Base-by-base conservation (phyloP, 2,113 vertebrate species). In the Cyanoderma ruficeps region DNA sequence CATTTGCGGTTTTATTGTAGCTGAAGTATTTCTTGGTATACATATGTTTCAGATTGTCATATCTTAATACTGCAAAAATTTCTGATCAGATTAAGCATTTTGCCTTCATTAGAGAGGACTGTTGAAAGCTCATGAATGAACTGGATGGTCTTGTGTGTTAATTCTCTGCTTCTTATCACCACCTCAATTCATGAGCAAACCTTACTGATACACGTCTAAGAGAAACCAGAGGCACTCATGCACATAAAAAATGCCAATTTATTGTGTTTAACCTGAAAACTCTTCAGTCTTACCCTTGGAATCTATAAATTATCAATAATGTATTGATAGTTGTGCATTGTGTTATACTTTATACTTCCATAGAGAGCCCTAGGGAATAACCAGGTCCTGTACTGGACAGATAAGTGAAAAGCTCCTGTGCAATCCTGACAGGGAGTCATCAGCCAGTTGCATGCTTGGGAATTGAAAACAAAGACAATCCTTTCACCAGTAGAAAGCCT, bases 161-260 rank as follows among this genome's bases (percentile, higher is more conserved):
- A 4, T 3, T 37, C 9, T 47, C 5, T 74, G 17, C 11, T 68
- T 83, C 20, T 39, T 67, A 55, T 23, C 46, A 35, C 13, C 33
- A 6, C 19, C 17, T 18, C 22, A 65, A 4, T 37, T 72, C 12
- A 19, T 37, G 42, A 49, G 11, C 15, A 53, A 67, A 67, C 23
- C 23, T 86, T 53, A n/a, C 27, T 61, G 46, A 52, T 15, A 28
- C 0, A 0, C 18, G 8, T 22, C 13, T 61, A 30, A 94, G n/a
- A 80, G 28, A 69, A 89, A 27, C 15, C 44, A 64, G 44, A n/a
- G 27, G 22, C 18, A 60, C 3, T 61, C 41, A 31, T 41, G 13
- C 15, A 21, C 13, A 4, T 67, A 59, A 4, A 49, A 9, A 25
- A 12, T 35, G 28, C 3, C 39, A 55, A 59, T 78, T 65, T 49